Evolutionary conservation across 1,140 invertebrate species (phyloP).

Genomic region (Paralvinella palmiformis): DNA sequence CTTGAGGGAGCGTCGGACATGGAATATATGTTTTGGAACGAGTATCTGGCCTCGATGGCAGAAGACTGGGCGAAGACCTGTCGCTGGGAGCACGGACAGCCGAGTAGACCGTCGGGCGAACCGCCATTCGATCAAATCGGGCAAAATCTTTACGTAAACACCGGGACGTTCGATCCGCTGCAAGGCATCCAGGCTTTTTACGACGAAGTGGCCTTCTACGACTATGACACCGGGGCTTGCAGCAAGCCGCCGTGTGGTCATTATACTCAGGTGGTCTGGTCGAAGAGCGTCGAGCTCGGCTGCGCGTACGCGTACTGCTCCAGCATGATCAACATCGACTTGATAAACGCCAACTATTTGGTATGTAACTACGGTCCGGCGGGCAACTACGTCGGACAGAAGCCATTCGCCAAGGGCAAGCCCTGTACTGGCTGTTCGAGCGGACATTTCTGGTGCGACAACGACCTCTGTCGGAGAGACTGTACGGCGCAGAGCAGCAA

Average conservation of each 20-base stretch:
- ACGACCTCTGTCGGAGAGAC: neutral
- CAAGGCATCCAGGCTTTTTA: neutral
- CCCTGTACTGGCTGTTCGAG: slow-evolving; percentile 20
- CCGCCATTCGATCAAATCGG: neutral
- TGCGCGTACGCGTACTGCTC: slow-evolving; percentile 23
- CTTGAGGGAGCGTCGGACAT: slow-evolving; percentile 14
- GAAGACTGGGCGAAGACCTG: neutral
- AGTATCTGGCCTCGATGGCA: slow-evolving; percentile 45
- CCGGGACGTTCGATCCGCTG: neutral
- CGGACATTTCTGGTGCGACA: slow-evolving; percentile 8
- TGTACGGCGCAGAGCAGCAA: neutral
- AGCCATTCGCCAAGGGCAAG: slow-evolving; percentile 16
- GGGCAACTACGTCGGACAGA: slow-evolving; percentile 22
- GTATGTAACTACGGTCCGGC: slow-evolving; percentile 31
- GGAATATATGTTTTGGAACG: slow-evolving; percentile 67
- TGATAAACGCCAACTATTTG: slow-evolving; percentile 11
- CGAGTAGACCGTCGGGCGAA: neutral
- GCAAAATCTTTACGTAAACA: neutral
- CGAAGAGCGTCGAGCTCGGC: slow-evolving; percentile 21
- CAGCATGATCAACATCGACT: neutral
- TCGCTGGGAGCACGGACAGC: slow-evolving; percentile 1
- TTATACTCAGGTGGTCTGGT: slow-evolving; percentile 32
- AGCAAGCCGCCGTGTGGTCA: slow-evolving; percentile 22
- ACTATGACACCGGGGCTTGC: neutral
- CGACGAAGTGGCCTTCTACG: neutral